Evolutionary conservation across 2,113 vertebrate genomes (phyloP).

Genomic region (Leucopternis melanops): DNA sequence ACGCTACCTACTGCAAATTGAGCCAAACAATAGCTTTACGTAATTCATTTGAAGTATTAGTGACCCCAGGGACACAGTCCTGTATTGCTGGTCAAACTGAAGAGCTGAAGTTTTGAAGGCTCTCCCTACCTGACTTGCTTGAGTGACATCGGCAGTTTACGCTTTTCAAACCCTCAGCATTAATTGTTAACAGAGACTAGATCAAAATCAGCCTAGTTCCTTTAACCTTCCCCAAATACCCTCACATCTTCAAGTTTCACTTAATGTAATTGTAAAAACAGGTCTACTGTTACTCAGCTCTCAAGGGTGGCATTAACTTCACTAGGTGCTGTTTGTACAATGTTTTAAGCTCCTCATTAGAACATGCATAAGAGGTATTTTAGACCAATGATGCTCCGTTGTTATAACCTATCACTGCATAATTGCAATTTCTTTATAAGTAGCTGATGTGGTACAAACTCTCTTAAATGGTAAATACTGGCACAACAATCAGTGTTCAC

Average conservation of each 20-base stretch:
- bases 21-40: background rate
- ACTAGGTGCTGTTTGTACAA: slow-evolving; percentile 25
- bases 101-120: background rate
- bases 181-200: slow-evolving; percentile 21
- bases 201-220: background rate
- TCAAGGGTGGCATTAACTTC: slow-evolving; percentile 10
- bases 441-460: background rate
- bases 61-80: background rate
- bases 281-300: background rate
- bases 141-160: background rate
- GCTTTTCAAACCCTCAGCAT: background rate
- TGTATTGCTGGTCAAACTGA: background rate
- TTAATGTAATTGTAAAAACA: slow-evolving; percentile 32
- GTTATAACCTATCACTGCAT: background rate
- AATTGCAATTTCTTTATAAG: background rate
- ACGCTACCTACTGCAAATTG: background rate
- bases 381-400: background rate
- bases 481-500: background rate
- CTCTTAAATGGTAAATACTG: background rate
- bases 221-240: slow-evolving; percentile 21
- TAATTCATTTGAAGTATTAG: background rate
- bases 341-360: slow-evolving; percentile 26
- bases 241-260: slow-evolving; percentile 40
- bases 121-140: background rate
- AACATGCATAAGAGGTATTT: background rate